phyloP scores from a whole-genome alignment of 2,797 vertebrate genomes.

The Gobio occitaniae region DNA sequence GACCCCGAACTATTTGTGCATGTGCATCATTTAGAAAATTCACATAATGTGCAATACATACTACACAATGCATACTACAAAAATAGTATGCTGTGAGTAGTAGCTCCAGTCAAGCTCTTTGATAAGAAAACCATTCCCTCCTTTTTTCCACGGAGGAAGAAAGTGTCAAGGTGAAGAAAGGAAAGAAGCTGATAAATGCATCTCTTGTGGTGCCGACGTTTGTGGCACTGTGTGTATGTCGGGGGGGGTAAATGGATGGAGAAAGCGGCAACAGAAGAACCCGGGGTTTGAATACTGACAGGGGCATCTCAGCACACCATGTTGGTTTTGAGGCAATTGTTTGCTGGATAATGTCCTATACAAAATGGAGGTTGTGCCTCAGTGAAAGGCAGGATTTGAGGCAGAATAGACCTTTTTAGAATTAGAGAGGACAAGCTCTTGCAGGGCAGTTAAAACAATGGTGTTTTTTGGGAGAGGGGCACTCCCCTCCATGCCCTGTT shows the following conservation, averaged over 20 bases:
- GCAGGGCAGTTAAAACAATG: conserved; percentile 53
- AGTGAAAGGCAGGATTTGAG: conserved; percentile 58
- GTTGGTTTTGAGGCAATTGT: conserved; percentile 53
- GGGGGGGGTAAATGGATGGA: not conserved
- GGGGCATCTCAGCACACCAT: conserved; percentile 36
- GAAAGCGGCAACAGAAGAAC: conserved; percentile 14
- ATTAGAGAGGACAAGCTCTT: conserved; percentile 34
- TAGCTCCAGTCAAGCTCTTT: not conserved
- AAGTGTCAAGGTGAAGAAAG: conserved; percentile 2
- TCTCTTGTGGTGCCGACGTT: not conserved
- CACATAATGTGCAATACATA: not conserved
- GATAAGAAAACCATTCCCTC: not conserved
- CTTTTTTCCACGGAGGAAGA: not conserved
- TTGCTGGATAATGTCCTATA: conserved; percentile 57
- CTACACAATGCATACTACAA: not conserved
- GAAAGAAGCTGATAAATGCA: conserved; percentile 8
- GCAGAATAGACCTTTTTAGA: conserved; percentile 56
- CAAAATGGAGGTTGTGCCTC: conserved; percentile 47
- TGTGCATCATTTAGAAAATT: not conserved
- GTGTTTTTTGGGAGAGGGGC: conserved; percentile 39
- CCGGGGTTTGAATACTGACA: not conserved
- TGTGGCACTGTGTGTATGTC: not conserved
- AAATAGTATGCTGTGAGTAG: not conserved
- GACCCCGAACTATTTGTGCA: not conserved
- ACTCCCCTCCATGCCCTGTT: conserved; percentile 26